Evolutionary conservation across 2,888 invertebrate genomes (phyloP), one percentile per base, ranked within the genome.

Genomic region (Priocnemis perturbator): DNA sequence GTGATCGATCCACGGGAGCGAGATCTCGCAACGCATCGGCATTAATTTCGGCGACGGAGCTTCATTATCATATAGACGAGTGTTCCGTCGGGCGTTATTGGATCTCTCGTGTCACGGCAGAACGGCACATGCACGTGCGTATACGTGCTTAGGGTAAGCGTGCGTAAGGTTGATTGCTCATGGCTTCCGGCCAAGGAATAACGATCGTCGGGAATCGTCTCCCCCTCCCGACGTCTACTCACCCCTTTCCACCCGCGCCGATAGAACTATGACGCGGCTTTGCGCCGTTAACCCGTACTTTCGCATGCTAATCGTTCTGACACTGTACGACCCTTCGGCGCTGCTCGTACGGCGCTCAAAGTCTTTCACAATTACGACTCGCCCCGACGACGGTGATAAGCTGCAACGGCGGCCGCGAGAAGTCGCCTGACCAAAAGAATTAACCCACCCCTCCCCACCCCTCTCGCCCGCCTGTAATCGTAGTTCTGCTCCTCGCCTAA

Each of bases 31-130:
- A 77, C 73, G 69, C 76, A 77, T 66, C 71, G 68, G 77, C 81
- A 84, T 86, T 86, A 86, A 86, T 86, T 86, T 83, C 78, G 80
- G 71, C 81, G 79, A 72, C 79, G 78, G 63, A 2, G 77, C 79
- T 81, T 83, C 82, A 86, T 86, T 86, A 86, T 83, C 86, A 86
- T 86, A 86, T 86, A 86, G 86, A 86, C 83, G 86, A 86, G 86
- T 84, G 84, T 86, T 85, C 86, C 78, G 83, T 78, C 81, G 81
- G 76, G 81, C 82, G 83, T 85, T 83, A 83, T 85, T 85, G 83
- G 81, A 81, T 81, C 81, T 79, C 74, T 55, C 75, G 75, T 77
- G 78, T 78, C 78, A 78, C 74, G 72, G 50, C 66, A 72, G 58
- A 74, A 74, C 73, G 81, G 48, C 47, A 72, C 66, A 73, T 74